Percentiles rank a stretch among this genome's conserved stretches.
phyloP scores from a whole-genome alignment of 2,797 vertebrate genomes.

The Fistularia commersonii region DNA sequence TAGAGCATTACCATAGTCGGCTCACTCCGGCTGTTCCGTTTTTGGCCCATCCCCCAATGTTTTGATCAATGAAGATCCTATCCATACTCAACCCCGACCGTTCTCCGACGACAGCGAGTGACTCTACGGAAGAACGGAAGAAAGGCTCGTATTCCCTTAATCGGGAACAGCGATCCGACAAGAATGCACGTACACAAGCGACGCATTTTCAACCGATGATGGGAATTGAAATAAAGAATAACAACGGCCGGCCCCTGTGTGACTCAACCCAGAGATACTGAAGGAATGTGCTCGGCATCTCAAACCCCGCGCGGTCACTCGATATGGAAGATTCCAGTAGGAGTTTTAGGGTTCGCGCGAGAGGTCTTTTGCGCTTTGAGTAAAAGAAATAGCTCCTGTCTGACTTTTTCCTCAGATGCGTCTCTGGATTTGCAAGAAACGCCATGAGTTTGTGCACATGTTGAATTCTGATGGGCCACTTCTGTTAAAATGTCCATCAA shows the following conservation, averaged over 20 bases:
- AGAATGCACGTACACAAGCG: conserved; percentile 6
- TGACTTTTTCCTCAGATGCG: no score
- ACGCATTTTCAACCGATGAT: conserved; percentile 15
- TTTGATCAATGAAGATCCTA: conserved; percentile 60
- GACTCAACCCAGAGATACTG: not conserved
- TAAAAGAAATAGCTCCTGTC: no score
- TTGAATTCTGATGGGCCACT: no score
- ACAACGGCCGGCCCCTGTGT: not conserved
- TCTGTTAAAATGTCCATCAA: no score
- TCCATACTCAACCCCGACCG: conserved; percentile 26
- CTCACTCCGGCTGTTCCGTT: conserved; percentile 29
- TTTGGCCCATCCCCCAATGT: conserved; percentile 16
- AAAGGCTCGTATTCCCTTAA: conserved; percentile 26
- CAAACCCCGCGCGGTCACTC: not conserved
- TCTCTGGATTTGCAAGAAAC: no score
- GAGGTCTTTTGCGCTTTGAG: no score
- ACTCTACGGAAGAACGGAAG: conserved; percentile 19
- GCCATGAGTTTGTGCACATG: no score
- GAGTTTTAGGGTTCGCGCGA: no score
- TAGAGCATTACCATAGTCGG: conserved; percentile 63
- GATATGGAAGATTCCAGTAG: no score
- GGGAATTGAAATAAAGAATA: conserved; percentile 29
- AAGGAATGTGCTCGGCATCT: not conserved
- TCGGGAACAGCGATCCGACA: conserved; percentile 24
- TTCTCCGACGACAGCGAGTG: conserved; percentile 34